phyloP scores from a whole-genome alignment of 2,888 invertebrate genomes.

The Cataglyphis albicans region DNA sequence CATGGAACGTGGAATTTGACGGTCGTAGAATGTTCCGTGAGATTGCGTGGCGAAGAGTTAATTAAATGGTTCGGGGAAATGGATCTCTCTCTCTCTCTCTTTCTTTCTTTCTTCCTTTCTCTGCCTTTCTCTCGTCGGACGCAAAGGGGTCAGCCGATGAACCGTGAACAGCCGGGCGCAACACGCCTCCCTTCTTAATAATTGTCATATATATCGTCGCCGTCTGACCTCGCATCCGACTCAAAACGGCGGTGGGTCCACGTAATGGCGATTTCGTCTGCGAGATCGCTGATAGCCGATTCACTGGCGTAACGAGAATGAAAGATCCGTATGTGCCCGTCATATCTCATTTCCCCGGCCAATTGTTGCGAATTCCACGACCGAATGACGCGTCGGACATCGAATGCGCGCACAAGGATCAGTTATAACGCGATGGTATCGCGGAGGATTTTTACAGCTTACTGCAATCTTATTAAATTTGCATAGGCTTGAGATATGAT shows the following conservation, averaged over 20 bases:
- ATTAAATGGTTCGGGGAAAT: constrained; percentile 75
- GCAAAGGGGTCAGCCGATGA: constrained; percentile 71
- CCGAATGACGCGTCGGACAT: constrained; percentile 7
- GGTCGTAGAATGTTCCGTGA: constrained; percentile 57
- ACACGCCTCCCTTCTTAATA: constrained; percentile 70
- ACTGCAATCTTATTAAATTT: background rate
- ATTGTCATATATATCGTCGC: constrained; percentile 60
- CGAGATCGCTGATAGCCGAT: constrained; percentile 61
- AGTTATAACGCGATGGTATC: background rate
- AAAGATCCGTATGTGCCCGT: constrained; percentile 6
- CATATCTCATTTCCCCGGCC: background rate
- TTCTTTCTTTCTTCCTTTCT: background rate
- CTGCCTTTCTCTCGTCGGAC: constrained; percentile 8
- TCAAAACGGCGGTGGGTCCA: constrained; percentile 40
- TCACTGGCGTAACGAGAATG: constrained; percentile 27
- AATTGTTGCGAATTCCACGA: constrained; percentile 3
- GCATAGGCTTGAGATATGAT: background rate
- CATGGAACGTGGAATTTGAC: constrained; percentile 55
- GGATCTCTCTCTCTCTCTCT: constrained; percentile 31
- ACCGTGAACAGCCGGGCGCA: constrained; percentile 63
- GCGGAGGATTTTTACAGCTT: background rate
- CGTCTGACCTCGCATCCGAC: constrained; percentile 38
- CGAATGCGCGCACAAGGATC: background rate
- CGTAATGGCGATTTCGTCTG: constrained; percentile 59
- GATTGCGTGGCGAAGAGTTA: constrained; percentile 70